Evolutionary conservation across 2,797 vertebrate species (phyloP).

Genomic region (Notamacropus eugenii): DNA sequence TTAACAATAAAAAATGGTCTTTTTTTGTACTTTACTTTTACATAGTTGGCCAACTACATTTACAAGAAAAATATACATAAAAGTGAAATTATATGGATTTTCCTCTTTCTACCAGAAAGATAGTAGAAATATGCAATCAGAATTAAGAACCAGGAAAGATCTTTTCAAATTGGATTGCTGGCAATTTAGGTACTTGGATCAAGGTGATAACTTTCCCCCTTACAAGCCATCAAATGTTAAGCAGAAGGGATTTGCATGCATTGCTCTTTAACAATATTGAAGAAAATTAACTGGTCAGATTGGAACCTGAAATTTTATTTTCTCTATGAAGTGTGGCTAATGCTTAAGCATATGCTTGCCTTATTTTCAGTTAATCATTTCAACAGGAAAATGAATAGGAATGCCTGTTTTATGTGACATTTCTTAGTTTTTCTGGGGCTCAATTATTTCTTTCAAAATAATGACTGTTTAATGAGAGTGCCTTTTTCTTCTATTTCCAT

Average conservation of each 20-base stretch:
- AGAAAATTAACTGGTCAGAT: constrained; percentile 60
- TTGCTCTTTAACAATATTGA: constrained; percentile 64
- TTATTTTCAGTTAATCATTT: constrained; percentile 35
- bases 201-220: constrained; percentile 34
- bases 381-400: constrained; percentile 33
- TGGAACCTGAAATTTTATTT: constrained; percentile 65
- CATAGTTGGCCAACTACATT: constrained; percentile 70
- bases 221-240: constrained; percentile 39
- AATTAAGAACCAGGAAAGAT: constrained; percentile 61
- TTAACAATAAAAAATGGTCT: constrained; percentile 59
- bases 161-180: constrained; percentile 67
- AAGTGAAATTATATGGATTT: constrained; percentile 56
- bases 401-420: not conserved
- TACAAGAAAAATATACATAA: constrained; percentile 66
- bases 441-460: not conserved
- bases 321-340: constrained; percentile 64
- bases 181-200: constrained; percentile 70
- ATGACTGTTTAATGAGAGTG: not conserved
- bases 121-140: constrained; percentile 62
- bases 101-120: constrained; percentile 59
- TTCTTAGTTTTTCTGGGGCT: not conserved
- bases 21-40: constrained; percentile 69
- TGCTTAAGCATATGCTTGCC: constrained; percentile 49
- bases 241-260: constrained; percentile 56
- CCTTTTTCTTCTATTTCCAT: not conserved